Percentiles rank a stretch among this genome's conserved stretches.
These are phyloP conservation scores for Caradrina kadenii DNA, from an alignment of 2,888 invertebrate genomes.

Conservation along the genomic window DNA sequence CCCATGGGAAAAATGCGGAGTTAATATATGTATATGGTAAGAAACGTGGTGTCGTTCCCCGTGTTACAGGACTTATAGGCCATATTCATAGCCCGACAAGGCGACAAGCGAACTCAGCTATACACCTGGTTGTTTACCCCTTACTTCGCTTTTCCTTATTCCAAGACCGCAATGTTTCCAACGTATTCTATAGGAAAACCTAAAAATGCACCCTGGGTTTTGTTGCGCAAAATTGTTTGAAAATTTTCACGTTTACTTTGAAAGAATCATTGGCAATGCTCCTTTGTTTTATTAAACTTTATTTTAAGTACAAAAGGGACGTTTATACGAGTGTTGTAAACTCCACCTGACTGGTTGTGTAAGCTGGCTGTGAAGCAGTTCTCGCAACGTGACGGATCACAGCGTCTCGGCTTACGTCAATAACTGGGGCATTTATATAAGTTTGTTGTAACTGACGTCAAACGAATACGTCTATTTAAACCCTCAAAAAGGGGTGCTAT, in stretches of 20 bases:
- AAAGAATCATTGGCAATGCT: background rate
- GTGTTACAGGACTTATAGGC: too few species aligned
- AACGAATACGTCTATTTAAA: background rate
- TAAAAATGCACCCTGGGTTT: constrained; percentile 16
- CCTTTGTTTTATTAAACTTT: background rate
- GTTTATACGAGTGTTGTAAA: background rate
- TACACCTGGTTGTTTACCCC: too few species aligned
- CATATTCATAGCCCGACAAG: too few species aligned
- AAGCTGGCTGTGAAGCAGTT: background rate
- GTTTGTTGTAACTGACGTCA: background rate
- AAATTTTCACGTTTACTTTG: background rate
- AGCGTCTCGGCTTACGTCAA: background rate
- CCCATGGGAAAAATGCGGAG: too few species aligned
- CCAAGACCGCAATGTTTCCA: constrained; percentile 11
- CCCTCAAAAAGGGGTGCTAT: background rate
- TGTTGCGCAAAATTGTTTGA: constrained; percentile 2
- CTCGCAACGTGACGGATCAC: constrained; percentile 4
- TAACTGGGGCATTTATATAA: background rate
- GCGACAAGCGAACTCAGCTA: too few species aligned
- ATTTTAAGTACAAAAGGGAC: background rate
- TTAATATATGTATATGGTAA: too few species aligned
- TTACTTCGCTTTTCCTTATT: background rate
- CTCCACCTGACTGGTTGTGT: background rate
- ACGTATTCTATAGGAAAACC: constrained; percentile 20
- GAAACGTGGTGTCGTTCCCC: too few species aligned